A percentile compares a stretch with the other conserved stretches of the same genome.
Evolutionary conservation across 2,888 invertebrate species (phyloP).

Genomic region (Mesorhabditis sp.): DNA sequence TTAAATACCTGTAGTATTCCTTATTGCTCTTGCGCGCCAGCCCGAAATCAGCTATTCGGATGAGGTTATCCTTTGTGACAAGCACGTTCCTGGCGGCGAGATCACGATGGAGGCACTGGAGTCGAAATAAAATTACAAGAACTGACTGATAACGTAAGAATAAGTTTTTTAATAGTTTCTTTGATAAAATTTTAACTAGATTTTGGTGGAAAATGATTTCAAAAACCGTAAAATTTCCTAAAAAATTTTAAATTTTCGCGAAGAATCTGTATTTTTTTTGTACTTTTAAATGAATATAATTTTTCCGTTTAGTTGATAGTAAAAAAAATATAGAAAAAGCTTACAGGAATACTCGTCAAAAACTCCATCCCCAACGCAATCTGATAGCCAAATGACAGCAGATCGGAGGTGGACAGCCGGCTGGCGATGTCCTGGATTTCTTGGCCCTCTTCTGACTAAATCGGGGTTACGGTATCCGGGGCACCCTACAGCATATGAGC

Average conservation of each 20-base stretch:
- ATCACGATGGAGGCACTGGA: slow-evolving; percentile 77
- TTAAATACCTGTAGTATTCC: slow-evolving; percentile 28
- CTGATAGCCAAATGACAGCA: slow-evolving; percentile 91
- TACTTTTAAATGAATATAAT: too few relatives aligned
- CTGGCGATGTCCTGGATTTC: too few relatives aligned
- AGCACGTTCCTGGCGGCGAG: slow-evolving; percentile 92
- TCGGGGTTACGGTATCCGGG: background rate
- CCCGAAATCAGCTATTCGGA: slow-evolving; percentile 96
- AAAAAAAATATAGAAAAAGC: slow-evolving; percentile 24
- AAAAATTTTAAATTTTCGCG: too few relatives aligned
- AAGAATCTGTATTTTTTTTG: too few relatives aligned
- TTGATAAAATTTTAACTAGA: too few relatives aligned
- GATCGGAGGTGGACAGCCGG: slow-evolving; percentile 60
- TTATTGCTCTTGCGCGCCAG: slow-evolving; percentile 78
- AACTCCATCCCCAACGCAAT: slow-evolving; percentile 96
- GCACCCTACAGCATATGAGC: too few relatives aligned
- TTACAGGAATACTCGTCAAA: slow-evolving; percentile 82
- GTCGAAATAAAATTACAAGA: background rate
- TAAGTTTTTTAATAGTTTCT: too few relatives aligned
- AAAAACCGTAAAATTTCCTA: too few relatives aligned
- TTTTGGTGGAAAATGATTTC: background rate
- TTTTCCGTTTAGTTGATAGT: too few relatives aligned
- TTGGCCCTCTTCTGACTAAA: too few relatives aligned
- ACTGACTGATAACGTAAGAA: background rate
- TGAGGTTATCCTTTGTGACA: slow-evolving; percentile 83